These are phyloP conservation scores for Drepana falcataria DNA, from an alignment of 2,888 invertebrate species.

Conservation along the genomic window DNA sequence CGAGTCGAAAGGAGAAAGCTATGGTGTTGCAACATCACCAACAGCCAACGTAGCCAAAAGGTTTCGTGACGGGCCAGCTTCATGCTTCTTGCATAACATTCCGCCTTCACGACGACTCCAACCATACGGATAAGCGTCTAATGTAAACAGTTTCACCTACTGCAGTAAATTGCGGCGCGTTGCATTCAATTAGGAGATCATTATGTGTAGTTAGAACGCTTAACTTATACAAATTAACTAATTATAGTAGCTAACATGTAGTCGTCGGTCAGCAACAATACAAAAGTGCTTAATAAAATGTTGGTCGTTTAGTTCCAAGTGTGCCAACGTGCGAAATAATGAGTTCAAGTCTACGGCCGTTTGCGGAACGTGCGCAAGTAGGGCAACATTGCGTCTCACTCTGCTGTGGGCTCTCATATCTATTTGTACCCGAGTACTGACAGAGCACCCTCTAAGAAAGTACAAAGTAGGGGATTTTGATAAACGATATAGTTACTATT, in stretches of 20 bases:
- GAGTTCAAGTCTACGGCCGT: slow-evolving; percentile 72
- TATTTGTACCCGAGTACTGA: not conserved
- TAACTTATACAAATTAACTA: not conserved
- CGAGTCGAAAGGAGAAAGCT: slow-evolving; percentile 58
- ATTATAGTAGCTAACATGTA: not conserved
- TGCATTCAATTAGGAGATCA: not conserved
- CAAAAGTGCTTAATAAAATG: not conserved
- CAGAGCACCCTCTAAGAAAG: no score
- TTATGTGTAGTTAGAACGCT: not conserved
- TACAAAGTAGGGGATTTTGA: no score
- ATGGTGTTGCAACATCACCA: slow-evolving; percentile 53
- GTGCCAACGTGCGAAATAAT: slow-evolving; percentile 50
- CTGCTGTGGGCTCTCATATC: slow-evolving; percentile 24
- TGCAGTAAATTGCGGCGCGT: slow-evolving; percentile 5
- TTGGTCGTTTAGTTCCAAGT: slow-evolving; percentile 22
- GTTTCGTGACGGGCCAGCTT: slow-evolving; percentile 52
- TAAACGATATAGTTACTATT: no score
- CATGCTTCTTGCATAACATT: slow-evolving; percentile 57
- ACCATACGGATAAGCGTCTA: slow-evolving; percentile 25
- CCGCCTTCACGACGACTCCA: slow-evolving; percentile 34
- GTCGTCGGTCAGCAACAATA: not conserved
- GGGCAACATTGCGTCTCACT: slow-evolving; percentile 59
- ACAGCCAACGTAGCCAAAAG: slow-evolving; percentile 48
- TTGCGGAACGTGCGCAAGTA: slow-evolving; percentile 67
- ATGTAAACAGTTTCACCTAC: slow-evolving; percentile 24